Evolutionary conservation across 2,888 invertebrate species (phyloP), one percentile per base, ranked within the genome.

Genomic region (Chalcosyrphus nemorum): DNA sequence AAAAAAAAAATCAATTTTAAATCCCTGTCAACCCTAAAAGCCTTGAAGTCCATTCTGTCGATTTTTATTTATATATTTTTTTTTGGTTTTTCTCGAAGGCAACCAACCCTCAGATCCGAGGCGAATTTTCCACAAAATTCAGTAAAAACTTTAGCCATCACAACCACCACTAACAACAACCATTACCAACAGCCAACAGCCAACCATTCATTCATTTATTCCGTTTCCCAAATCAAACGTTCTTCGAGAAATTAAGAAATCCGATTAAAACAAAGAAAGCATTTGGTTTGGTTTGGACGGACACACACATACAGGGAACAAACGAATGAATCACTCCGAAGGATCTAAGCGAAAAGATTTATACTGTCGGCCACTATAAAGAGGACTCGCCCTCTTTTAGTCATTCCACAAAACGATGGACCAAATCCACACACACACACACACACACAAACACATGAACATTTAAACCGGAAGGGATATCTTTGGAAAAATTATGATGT

Each of bases 221-320:
- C 9, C 35, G 61, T 19, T 63, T 71, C 52, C 45, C 65, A 70
- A 80, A 75, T 78, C 74, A 84, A 84, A 74, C 68, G 65, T 74
- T 84, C 74, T 70, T 84, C 65, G 24, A 84, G 54, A 71, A 84
- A 84, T 84, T 84, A 84, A 84, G 84, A 84, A 84, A 84, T 80
- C 84, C 84, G 80, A 84, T 80, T 84, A 84, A 84, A 80, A 75
- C 65, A 65, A 65, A 80, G 72, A 78, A 82, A 68, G 72, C 72
- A 78, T 78, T 82, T 78, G 71, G 61, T 50, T 72, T 57, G 24
- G n/a, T n/a, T n/a, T n/a, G n/a, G n/a, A n/a, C n/a, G n/a, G 52
- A 57, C 47, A 56, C 32, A 38, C 35, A 45, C 11, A 32, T 15
- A 61, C 29, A 6, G 29, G 54, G 32, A 68, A 27, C 66, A 38